These are phyloP conservation scores for Drosophila prolongata DNA, from an alignment of 2,888 invertebrate genomes.

Conservation along the genomic window DNA sequence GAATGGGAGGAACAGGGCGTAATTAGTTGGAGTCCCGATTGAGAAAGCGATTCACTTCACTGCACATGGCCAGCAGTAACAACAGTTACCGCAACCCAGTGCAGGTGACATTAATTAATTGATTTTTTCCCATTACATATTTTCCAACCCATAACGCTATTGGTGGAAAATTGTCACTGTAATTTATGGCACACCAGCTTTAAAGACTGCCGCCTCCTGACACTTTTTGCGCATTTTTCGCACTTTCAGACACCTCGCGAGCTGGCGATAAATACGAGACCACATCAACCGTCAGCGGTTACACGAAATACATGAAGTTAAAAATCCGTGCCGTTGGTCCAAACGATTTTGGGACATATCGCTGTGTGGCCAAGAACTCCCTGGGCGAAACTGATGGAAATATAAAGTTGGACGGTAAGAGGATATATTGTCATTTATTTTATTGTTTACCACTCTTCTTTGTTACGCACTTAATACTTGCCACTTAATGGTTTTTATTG, in stretches of 20 bases:
- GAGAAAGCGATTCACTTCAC: conserved; percentile 60
- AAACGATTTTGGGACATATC: conserved; percentile 94
- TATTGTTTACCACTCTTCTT: background rate
- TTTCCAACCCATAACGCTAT: conserved; percentile 13
- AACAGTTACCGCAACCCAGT: conserved; percentile 30
- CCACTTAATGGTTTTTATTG: background rate
- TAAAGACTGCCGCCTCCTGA: background rate
- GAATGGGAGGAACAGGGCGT: conserved; percentile 18
- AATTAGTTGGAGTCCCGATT: conserved; percentile 74
- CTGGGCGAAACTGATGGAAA: conserved; percentile 95
- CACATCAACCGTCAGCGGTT: conserved; percentile 92
- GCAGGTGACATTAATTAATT: conserved; percentile 80
- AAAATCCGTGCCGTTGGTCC: conserved; percentile 92
- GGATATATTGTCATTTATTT: background rate
- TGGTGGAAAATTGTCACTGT: conserved; percentile 31
- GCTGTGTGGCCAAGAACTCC: conserved; percentile 96
- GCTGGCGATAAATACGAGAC: conserved; percentile 95
- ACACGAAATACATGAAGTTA: conserved; percentile 95
- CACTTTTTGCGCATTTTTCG: conserved; percentile 12
- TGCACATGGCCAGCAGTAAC: conserved; percentile 39
- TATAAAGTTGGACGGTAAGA: conserved; percentile 94
- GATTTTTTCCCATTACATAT: conserved; percentile 57
- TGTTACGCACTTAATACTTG: background rate
- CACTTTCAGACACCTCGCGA: conserved; percentile 86
- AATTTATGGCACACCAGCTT: conserved; percentile 8